Evolutionary conservation across 2,797 vertebrate species (phyloP).

Genomic region (Florisuga fusca): DNA sequence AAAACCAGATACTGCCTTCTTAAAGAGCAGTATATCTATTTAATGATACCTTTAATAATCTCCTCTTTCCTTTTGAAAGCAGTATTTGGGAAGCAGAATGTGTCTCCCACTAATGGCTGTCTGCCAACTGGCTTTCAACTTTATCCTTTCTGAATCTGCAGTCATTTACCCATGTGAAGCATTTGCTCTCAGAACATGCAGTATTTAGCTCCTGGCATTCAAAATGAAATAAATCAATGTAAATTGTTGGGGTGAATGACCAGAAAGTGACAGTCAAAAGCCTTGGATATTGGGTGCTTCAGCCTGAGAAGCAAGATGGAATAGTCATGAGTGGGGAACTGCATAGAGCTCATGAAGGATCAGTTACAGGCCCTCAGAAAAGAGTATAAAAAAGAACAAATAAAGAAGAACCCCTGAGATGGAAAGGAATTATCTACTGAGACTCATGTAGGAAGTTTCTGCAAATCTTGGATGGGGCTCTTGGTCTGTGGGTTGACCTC

Average conservation of each 20-base stretch:
- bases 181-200: constrained; percentile 18
- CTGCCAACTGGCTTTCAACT: constrained; percentile 46
- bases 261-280: constrained; percentile 30
- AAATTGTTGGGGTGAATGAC: constrained; percentile 48
- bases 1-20: neutral
- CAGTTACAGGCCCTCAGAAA: neutral
- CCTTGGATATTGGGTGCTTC: neutral
- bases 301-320: neutral
- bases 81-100: constrained; percentile 22
- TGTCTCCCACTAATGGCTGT: constrained; percentile 38
- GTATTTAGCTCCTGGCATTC: constrained; percentile 36
- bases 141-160: constrained; percentile 25
- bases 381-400: neutral
- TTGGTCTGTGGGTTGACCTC: neutral
- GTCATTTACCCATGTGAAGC: neutral
- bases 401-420: neutral
- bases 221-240: constrained; percentile 33
- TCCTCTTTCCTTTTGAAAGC: constrained; percentile 3
- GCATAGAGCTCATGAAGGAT: neutral
- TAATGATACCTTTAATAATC: constrained; percentile 44
- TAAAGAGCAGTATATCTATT: constrained; percentile 31
- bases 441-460: neutral
- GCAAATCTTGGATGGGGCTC: neutral
- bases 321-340: neutral
- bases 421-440: neutral